phyloP scores from a whole-genome alignment of 2,888 invertebrate species.

The Biston stratarius region DNA sequence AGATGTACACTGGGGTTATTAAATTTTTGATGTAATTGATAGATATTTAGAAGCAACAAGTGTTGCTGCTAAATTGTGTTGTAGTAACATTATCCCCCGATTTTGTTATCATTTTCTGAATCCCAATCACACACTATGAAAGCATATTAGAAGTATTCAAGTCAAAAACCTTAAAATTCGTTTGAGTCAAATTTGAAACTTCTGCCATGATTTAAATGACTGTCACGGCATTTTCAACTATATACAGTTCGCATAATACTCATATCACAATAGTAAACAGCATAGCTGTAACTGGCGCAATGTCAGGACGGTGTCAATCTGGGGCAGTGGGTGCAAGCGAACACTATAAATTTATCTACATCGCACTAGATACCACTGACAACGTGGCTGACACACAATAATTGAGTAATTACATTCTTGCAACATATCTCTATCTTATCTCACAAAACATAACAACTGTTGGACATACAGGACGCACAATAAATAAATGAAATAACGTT shows the following conservation, averaged over 20 bases:
- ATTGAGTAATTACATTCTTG: slow-evolving; percentile 78
- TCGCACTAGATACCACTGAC: slow-evolving; percentile 2
- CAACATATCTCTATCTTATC: slow-evolving; percentile 54
- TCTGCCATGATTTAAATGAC: slow-evolving; percentile 18
- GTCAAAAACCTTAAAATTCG: not conserved
- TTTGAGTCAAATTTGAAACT: slow-evolving; percentile 19
- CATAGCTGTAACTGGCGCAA: slow-evolving; percentile 56
- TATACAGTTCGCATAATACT: slow-evolving; percentile 10
- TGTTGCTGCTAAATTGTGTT: too few relatives aligned
- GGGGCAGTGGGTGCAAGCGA: slow-evolving; percentile 60
- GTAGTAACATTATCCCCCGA: too few relatives aligned
- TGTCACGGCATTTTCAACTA: slow-evolving; percentile 28
- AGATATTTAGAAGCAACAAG: too few relatives aligned
- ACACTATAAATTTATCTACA: slow-evolving; percentile 46
- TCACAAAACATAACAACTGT: slow-evolving; percentile 20
- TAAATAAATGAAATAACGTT: slow-evolving; percentile 28
- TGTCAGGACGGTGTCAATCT: slow-evolving; percentile 66
- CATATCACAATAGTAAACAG: slow-evolving; percentile 37
- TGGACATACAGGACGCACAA: slow-evolving; percentile 11
- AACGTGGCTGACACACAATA: slow-evolving; percentile 61
- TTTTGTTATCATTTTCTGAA: too few relatives aligned
- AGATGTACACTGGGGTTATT: not conserved
- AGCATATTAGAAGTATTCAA: too few relatives aligned
- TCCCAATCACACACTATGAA: too few relatives aligned
- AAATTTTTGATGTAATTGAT: too few relatives aligned